Percentiles rank a stretch among this genome's conserved stretches.
Conservation (phyloP, 2,113 vertebrate species). For the Lepisosteus oculatus region DNA sequence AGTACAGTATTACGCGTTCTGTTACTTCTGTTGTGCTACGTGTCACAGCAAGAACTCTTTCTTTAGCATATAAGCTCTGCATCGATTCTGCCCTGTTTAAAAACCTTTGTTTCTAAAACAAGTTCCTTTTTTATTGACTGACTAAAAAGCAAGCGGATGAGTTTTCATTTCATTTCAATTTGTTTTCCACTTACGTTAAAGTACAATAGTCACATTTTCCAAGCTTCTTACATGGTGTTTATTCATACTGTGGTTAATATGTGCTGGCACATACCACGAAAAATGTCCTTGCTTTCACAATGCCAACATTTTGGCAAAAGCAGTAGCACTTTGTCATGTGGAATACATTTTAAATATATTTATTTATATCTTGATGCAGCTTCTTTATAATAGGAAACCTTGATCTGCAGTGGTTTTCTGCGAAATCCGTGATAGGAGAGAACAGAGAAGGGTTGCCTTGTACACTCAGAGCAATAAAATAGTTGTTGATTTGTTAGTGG, state of each 20-base stretch:
- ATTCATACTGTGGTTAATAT: slow-evolving; percentile 33
- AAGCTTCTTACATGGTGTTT: slow-evolving; percentile 37
- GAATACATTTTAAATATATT: slow-evolving; percentile 22
- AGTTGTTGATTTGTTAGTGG: background rate
- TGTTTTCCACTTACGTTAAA: slow-evolving; percentile 31
- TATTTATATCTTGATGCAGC: slow-evolving; percentile 12
- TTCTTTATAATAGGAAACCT: background rate
- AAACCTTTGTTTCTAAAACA: slow-evolving; percentile 23
- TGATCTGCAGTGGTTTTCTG: background rate
- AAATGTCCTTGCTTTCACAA: slow-evolving; percentile 18
- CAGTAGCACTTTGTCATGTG: slow-evolving; percentile 25
- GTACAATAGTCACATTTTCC: slow-evolving; percentile 21
- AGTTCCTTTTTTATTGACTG: slow-evolving; percentile 15
- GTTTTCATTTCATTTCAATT: slow-evolving; percentile 41
- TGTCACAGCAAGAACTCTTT: background rate
- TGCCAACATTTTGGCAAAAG: slow-evolving; percentile 8
- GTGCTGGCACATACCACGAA: slow-evolving; percentile 29
- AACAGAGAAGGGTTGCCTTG: background rate
- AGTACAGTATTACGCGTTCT: no score
- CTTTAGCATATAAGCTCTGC: background rate
- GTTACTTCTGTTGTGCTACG: no score
- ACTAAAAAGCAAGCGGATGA: slow-evolving; percentile 27
- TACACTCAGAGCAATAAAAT: background rate
- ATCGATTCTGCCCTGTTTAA: background rate
- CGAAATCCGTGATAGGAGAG: background rate